These are phyloP conservation scores for Drosophila sp. DNA, from an alignment of 1,140 invertebrate genomes.

Conservation along the genomic window DNA sequence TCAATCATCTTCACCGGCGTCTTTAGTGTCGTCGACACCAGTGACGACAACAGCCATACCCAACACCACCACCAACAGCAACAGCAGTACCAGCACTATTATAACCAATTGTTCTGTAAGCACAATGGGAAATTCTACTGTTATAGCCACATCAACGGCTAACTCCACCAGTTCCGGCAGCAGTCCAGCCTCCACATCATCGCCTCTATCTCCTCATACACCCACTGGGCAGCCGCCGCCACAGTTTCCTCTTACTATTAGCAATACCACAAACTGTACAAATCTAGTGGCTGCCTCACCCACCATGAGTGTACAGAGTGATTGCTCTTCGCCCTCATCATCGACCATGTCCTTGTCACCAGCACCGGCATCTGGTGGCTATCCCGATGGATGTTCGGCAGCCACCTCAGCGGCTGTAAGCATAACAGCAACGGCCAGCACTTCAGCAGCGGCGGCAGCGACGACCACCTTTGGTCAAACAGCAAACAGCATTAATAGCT, in stretches of 20 bases:
- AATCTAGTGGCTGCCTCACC: constrained; percentile 74
- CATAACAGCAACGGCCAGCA: constrained; percentile 72
- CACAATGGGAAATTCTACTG: background rate
- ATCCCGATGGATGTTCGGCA: constrained; percentile 66
- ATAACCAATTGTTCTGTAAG: constrained; percentile 19
- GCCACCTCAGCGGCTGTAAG: constrained; percentile 68
- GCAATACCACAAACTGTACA: constrained; percentile 69
- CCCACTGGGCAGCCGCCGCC: constrained; percentile 70
- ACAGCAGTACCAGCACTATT: constrained; percentile 32
- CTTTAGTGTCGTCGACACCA: constrained; percentile 15
- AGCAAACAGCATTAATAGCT: constrained; percentile 54
- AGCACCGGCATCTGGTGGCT: constrained; percentile 66
- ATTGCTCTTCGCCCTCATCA: constrained; percentile 77
- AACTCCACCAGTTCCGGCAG: constrained; percentile 51
- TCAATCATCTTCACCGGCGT: constrained; percentile 27
- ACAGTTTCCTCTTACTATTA: constrained; percentile 69
- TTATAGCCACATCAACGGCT: constrained; percentile 43
- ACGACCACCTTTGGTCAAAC: constrained; percentile 66
- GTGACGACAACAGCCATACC: constrained; percentile 21
- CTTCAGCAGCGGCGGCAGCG: constrained; percentile 49
- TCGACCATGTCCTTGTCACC: constrained; percentile 77
- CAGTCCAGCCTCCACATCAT: constrained; percentile 49
- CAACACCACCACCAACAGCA: constrained; percentile 36
- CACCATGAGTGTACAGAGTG: constrained; percentile 77
- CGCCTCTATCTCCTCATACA: constrained; percentile 75